Conservation (phyloP, 2,113 vertebrate genomes). For the Nycticorax nycticorax region DNA sequence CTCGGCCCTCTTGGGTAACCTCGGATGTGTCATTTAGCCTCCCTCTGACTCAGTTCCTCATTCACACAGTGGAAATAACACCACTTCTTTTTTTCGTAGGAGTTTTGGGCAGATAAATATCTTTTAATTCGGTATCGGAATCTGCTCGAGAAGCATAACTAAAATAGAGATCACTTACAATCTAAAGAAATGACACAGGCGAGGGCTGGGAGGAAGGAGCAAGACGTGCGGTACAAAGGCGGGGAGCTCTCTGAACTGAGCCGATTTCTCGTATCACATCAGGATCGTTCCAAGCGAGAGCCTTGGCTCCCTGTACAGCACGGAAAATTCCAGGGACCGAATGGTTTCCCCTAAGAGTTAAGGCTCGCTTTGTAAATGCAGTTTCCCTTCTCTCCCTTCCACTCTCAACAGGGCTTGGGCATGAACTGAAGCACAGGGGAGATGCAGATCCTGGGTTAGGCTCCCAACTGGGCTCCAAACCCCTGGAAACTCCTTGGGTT, state of each 20-base stretch:
- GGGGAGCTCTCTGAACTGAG: neutral
- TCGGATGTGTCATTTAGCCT: constrained; percentile 26
- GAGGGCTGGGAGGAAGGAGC: neutral
- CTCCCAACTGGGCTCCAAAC: neutral
- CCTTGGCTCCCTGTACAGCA: neutral
- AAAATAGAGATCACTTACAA: neutral
- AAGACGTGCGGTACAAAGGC: rapidly evolving
- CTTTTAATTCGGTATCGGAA: neutral
- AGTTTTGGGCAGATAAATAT: neutral
- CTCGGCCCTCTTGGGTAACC: neutral
- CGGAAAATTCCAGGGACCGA: neutral
- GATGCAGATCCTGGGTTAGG: neutral
- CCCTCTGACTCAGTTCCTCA: constrained; percentile 54
- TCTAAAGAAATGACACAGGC: neutral
- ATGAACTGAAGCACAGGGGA: neutral
- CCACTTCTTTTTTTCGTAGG: neutral
- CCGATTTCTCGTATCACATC: neutral
- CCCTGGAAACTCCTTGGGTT: neutral
- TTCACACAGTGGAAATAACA: neutral
- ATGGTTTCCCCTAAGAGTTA: neutral
- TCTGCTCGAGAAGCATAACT: neutral
- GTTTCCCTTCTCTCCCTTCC: neutral
- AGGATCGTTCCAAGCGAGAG: neutral
- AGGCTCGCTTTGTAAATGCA: neutral
- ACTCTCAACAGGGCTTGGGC: neutral